Evolutionary conservation across 2,113 vertebrate genomes (phyloP).

Genomic region (Emydocephalus ijimae): DNA sequence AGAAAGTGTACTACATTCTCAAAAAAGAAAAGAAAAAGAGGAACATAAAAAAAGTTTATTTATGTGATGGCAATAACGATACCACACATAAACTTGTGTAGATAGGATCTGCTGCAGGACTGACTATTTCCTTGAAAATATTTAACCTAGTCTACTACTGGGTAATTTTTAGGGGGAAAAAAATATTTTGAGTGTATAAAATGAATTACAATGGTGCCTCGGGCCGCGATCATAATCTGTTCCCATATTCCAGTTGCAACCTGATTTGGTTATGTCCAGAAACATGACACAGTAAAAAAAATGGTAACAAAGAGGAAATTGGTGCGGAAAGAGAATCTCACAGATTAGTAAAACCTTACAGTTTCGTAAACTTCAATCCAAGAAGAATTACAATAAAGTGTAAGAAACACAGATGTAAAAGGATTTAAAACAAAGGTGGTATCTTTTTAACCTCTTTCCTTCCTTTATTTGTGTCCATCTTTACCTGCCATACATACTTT

Average conservation of each 20-base stretch:
- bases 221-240: too few relatives aligned
- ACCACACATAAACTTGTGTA: background rate
- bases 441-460: background rate
- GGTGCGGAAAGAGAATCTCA: too few relatives aligned
- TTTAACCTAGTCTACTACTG: background rate
- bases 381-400: too few relatives aligned
- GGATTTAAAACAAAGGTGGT: too few relatives aligned
- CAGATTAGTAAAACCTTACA: too few relatives aligned
- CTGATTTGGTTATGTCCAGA: too few relatives aligned
- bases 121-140: background rate
- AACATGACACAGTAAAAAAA: too few relatives aligned
- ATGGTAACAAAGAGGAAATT: too few relatives aligned
- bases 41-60: background rate
- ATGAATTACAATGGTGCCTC: background rate
- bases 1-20: background rate
- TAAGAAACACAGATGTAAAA: too few relatives aligned
- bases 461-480: background rate
- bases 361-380: too few relatives aligned
- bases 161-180: background rate
- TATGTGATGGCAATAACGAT: background rate
- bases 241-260: too few relatives aligned
- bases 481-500: background rate
- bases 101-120: background rate
- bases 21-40: background rate
- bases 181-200: background rate